phyloP scores from a whole-genome alignment of 2,888 invertebrate genomes.

The Nomada fabriciana region DNA sequence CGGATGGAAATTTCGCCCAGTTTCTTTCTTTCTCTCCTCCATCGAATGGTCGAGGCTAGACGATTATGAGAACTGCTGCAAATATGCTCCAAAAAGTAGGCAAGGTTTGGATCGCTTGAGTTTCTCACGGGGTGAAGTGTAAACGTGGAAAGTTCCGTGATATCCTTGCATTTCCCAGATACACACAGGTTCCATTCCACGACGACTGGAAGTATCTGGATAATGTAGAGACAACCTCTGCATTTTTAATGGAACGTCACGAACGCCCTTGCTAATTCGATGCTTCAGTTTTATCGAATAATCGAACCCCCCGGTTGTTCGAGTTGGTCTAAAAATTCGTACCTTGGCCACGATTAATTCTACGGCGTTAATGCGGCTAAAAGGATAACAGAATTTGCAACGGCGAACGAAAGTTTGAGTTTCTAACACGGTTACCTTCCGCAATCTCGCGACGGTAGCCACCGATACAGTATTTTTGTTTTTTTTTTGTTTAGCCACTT shows the following conservation, averaged over 20 bases:
- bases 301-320: too few species aligned
- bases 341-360: neutral
- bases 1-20: neutral
- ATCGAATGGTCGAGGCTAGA: too few species aligned
- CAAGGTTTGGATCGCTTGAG: conserved; percentile 9
- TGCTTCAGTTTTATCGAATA: too few species aligned
- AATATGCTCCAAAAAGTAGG: neutral
- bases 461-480: neutral
- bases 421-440: conserved; percentile 1
- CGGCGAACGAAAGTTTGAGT: conserved; percentile 3
- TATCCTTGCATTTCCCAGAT: neutral
- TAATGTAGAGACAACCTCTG: too few species aligned
- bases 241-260: too few species aligned
- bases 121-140: neutral
- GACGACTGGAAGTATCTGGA: too few species aligned
- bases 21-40: neutral
- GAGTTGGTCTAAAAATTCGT: too few species aligned
- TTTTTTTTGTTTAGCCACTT: too few species aligned
- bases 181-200: neutral
- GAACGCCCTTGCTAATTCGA: too few species aligned
- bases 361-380: neutral
- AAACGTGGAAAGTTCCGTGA: conserved; percentile 23
- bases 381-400: conserved; percentile 6
- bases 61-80: neutral
- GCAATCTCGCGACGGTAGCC: neutral